These are phyloP conservation scores for Cichladusa arquata DNA, from an alignment of 2,113 vertebrate species.

Conservation along the genomic window DNA sequence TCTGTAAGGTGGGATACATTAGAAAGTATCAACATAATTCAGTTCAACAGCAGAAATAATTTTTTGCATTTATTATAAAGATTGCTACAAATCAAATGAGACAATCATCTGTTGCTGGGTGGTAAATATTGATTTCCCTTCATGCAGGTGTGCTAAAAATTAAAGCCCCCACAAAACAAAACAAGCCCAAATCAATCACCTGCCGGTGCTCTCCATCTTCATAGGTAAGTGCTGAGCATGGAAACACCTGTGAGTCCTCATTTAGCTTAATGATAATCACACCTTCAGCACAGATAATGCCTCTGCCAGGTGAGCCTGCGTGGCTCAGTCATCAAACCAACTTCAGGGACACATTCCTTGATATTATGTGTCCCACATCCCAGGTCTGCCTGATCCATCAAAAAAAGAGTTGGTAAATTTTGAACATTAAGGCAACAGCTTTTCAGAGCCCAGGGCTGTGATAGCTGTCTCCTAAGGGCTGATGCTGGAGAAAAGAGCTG, in stretches of 20 bases:
- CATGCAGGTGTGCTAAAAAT: background rate
- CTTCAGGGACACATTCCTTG: background rate
- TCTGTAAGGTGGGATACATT: background rate
- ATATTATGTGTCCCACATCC: background rate
- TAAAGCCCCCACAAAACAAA: background rate
- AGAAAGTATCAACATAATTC: background rate
- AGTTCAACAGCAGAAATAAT: background rate
- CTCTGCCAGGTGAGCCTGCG: background rate
- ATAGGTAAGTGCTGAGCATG: background rate
- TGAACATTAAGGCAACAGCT: background rate
- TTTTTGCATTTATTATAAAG: background rate
- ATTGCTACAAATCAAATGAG: background rate
- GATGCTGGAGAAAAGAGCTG: background rate
- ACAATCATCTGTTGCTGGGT: background rate
- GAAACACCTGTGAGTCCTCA: background rate
- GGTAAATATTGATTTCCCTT: background rate
- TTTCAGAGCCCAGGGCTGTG: background rate
- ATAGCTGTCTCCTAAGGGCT: background rate
- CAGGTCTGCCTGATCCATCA: background rate
- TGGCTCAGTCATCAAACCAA: background rate
- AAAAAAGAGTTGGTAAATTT: background rate
- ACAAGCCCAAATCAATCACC: background rate
- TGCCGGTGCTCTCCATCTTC: background rate
- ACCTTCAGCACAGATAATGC: background rate
- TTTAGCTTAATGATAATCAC: background rate